Conservation (phyloP, 2,113 vertebrate species). For the Mirounga angustirostris region DNA sequence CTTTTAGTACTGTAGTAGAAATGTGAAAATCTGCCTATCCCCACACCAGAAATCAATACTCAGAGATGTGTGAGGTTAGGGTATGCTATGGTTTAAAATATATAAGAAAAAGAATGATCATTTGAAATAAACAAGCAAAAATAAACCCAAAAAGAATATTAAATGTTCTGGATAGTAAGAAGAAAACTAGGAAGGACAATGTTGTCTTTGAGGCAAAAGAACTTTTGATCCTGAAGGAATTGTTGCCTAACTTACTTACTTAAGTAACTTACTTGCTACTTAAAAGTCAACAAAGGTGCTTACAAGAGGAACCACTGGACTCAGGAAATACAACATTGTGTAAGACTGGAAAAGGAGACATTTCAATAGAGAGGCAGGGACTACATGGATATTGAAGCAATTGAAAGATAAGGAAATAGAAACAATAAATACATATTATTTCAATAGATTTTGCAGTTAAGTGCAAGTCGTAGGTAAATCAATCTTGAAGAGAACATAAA, state of each 20-base stretch:
- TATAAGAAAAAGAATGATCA: background rate
- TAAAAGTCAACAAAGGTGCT: background rate
- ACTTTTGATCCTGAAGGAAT: background rate
- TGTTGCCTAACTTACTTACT: background rate
- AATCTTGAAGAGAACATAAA: background rate
- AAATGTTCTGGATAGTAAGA: background rate
- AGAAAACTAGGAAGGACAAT: background rate
- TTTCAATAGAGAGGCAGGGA: background rate
- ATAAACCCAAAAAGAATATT: background rate
- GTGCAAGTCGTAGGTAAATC: background rate
- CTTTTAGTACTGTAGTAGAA: background rate
- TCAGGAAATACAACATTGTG: background rate
- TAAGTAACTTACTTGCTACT: background rate
- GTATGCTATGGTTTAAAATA: background rate
- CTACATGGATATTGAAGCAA: background rate
- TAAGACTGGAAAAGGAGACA: background rate
- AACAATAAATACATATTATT: background rate
- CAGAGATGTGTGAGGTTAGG: background rate
- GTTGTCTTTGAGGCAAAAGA: background rate
- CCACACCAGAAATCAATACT: background rate
- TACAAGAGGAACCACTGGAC: accelerated
- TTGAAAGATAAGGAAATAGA: background rate
- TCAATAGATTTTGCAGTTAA: background rate
- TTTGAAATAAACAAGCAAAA: background rate
- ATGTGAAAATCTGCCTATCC: background rate